These are phyloP conservation scores for Hippocampus comes DNA, from an alignment of 2,113 vertebrate genomes.

Conservation along the genomic window DNA sequence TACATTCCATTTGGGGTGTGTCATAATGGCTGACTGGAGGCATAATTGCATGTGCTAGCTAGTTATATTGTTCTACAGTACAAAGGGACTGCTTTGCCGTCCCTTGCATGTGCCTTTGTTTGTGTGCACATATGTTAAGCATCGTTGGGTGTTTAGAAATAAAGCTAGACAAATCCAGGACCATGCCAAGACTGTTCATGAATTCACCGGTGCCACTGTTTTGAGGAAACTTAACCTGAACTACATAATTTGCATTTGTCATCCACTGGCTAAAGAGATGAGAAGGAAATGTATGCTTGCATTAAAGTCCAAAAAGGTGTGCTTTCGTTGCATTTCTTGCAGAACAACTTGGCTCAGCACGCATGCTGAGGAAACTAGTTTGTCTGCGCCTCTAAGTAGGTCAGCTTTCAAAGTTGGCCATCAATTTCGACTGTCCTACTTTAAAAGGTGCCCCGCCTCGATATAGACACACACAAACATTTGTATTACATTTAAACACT, in stretches of 20 bases:
- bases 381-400: conserved; percentile 76
- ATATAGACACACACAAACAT: conserved; percentile 34
- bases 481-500: conserved; percentile 21
- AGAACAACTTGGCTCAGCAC: conserved; percentile 57
- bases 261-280: not conserved
- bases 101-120: no score
- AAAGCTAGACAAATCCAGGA: no score
- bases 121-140: no score
- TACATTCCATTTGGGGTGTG: not conserved
- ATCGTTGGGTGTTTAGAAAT: no score
- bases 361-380: conserved; percentile 67
- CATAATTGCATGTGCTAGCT: no score
- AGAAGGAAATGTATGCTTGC: not conserved
- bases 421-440: conserved; percentile 78
- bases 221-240: not conserved
- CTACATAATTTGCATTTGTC: not conserved
- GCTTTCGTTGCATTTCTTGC: conserved; percentile 42
- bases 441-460: conserved; percentile 56
- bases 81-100: no score
- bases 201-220: not conserved
- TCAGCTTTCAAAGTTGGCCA: conserved; percentile 75
- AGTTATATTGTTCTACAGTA: no score
- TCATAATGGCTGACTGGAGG: not conserved
- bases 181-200: no score
- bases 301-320: conserved; percentile 34